phyloP scores from a whole-genome alignment of 2,888 invertebrate genomes.

The Aplocera efformata region DNA sequence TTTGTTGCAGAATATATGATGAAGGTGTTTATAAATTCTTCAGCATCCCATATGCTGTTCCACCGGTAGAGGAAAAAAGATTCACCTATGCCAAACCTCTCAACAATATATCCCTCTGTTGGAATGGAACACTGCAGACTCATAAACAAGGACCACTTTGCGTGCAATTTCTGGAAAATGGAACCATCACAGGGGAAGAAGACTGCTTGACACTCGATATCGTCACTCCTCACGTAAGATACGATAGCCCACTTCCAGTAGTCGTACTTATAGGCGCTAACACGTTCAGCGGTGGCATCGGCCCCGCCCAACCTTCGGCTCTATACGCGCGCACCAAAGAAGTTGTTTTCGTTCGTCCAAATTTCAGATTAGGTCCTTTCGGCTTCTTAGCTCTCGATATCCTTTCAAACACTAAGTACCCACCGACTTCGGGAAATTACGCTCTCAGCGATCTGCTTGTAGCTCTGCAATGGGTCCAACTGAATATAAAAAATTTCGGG shows the following conservation, averaged over 20 bases:
- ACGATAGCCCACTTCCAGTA: conserved; percentile 89
- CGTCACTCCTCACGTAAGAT: conserved; percentile 89
- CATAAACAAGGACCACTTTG: conserved; percentile 85
- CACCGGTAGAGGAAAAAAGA: conserved; percentile 84
- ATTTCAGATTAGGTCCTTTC: conserved; percentile 88
- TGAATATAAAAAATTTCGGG: conserved; percentile 91
- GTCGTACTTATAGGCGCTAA: conserved; percentile 91
- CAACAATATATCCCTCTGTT: conserved; percentile 85
- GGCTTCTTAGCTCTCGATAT: conserved; percentile 90
- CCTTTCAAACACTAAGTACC: conserved; percentile 85
- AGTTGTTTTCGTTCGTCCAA: conserved; percentile 92
- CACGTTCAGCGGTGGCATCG: conserved; percentile 87
- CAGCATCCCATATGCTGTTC: conserved; percentile 89
- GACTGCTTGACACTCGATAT: conserved; percentile 92
- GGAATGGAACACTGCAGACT: conserved; percentile 87
- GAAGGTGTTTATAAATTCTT: conserved; percentile 90
- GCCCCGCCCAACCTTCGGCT: conserved; percentile 87
- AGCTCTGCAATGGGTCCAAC: conserved; percentile 88
- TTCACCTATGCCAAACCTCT: conserved; percentile 86
- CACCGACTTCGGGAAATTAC: conserved; percentile 91
- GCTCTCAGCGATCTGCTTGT: conserved; percentile 89
- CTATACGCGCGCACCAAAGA: conserved; percentile 88
- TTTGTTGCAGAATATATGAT: conserved; percentile 81
- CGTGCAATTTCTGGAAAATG: conserved; percentile 84
- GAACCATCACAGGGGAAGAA: conserved; percentile 85